phyloP scores from a whole-genome alignment of 2,797 vertebrate genomes.

The Acanthis flammea region DNA sequence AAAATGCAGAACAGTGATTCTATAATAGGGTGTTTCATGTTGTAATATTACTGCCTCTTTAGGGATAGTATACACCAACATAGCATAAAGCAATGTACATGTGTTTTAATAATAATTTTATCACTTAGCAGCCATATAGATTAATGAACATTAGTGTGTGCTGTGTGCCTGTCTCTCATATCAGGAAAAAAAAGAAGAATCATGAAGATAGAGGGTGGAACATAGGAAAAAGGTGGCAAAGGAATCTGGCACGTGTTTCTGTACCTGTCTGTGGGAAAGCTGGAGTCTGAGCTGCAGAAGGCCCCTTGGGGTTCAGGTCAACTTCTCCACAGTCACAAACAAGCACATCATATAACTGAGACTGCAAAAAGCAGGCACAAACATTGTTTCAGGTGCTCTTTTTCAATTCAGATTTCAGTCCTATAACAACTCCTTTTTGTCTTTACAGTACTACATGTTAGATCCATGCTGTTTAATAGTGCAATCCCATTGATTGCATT shows the following conservation, averaged over 20 bases:
- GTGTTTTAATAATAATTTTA: background rate
- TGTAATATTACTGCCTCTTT: background rate
- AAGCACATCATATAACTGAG: background rate
- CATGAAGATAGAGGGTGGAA: background rate
- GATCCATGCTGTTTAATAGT: background rate
- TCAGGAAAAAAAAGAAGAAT: background rate
- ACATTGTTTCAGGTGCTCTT: background rate
- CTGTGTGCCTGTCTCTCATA: background rate
- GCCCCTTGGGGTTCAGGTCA: background rate
- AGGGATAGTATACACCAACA: background rate
- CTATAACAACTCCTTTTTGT: background rate
- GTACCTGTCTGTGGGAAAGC: background rate
- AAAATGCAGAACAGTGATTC: background rate
- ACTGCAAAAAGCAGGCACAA: background rate
- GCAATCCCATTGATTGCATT: background rate
- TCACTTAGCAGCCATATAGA: background rate
- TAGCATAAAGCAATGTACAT: background rate
- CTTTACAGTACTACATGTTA: background rate
- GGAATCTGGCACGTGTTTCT: background rate
- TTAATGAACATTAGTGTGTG: background rate
- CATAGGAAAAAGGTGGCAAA: background rate
- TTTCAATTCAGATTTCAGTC: background rate
- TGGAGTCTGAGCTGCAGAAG: background rate
- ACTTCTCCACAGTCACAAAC: background rate
- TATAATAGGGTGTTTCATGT: background rate